Conservation (phyloP, 2,797 vertebrate species). For the Varecia variegata region DNA sequence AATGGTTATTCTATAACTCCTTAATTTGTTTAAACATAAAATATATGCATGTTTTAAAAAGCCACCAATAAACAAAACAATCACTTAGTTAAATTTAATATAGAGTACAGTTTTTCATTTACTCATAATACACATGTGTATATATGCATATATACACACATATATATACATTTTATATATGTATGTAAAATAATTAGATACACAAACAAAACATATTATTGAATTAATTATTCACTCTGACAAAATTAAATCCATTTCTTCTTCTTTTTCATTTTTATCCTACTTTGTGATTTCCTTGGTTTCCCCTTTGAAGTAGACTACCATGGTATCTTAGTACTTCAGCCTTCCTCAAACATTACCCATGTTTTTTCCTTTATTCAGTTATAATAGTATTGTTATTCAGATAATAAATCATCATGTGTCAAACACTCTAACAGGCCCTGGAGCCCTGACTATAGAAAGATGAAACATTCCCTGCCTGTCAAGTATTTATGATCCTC, state of each 20-base stretch:
- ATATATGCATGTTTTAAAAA: not conserved
- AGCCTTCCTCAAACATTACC: not conserved
- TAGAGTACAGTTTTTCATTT: not conserved
- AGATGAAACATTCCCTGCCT: not conserved
- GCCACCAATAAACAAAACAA: not conserved
- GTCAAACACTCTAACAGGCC: not conserved
- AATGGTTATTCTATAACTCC: not conserved
- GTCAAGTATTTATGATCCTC: not conserved
- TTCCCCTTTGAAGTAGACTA: not conserved
- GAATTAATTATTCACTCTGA: not conserved
- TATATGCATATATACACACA: not conserved
- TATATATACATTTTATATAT: not conserved
- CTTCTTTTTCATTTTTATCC: not conserved
- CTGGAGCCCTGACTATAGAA: not conserved
- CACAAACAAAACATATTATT: not conserved
- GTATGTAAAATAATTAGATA: not conserved
- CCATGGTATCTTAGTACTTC: not conserved
- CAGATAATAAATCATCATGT: not conserved
- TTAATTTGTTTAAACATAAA: constrained; percentile 19
- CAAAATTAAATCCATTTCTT: not conserved
- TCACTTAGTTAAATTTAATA: not conserved
- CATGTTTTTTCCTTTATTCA: not conserved
- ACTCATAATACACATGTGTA: not conserved
- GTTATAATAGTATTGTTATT: not conserved
- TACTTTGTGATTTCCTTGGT: not conserved